phyloP scores from a whole-genome alignment of 2,113 vertebrate genomes.

The Synchiropus splendidus region DNA sequence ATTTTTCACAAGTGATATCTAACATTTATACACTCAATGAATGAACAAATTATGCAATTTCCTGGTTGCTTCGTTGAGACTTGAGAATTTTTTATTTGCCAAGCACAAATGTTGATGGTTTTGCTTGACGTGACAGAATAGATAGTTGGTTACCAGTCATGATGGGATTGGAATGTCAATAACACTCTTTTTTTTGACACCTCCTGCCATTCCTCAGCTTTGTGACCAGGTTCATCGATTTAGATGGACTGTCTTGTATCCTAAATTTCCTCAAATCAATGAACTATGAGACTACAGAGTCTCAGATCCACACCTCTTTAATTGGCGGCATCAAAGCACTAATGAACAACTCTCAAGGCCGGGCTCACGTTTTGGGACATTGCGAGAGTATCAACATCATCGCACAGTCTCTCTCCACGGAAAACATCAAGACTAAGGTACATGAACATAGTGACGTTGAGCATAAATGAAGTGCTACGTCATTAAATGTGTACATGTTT shows the following conservation, averaged over 20 bases:
- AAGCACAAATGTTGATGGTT: no score
- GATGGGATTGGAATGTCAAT: no score
- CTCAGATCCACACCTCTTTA: conserved; percentile 86
- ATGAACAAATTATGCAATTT: no score
- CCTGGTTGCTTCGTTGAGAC: no score
- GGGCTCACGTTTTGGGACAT: conserved; percentile 86
- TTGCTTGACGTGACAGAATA: no score
- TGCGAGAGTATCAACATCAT: conserved; percentile 88
- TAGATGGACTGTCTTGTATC: conserved; percentile 86
- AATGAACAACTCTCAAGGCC: conserved; percentile 94
- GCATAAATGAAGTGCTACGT: background rate
- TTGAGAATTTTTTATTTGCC: no score
- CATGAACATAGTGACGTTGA: background rate
- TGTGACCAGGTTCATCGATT: conserved; percentile 86
- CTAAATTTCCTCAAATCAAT: conserved; percentile 88
- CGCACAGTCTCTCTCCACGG: conserved; percentile 81
- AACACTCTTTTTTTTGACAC: no score
- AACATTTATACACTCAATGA: no score
- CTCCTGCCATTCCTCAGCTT: conserved; percentile 62
- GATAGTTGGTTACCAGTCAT: no score
- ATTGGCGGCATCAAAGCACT: conserved; percentile 94
- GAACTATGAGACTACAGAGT: conserved; percentile 85
- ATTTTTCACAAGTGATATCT: no score
- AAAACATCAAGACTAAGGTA: conserved; percentile 94
- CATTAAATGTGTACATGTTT: background rate